phyloP scores from a whole-genome alignment of 2,797 vertebrate genomes.

The Coracias cyanogaster region DNA sequence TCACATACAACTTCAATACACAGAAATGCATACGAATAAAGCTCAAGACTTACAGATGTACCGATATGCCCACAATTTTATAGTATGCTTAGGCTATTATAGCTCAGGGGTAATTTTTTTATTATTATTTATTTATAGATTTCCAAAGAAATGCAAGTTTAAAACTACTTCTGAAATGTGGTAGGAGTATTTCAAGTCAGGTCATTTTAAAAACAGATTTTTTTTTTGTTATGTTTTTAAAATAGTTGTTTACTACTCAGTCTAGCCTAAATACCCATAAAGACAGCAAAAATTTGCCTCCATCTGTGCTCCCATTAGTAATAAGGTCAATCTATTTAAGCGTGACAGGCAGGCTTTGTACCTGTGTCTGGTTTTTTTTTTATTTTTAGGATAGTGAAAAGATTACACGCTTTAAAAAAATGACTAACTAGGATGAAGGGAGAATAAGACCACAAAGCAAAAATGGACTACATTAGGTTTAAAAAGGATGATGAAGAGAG shows the following conservation, averaged over 20 bases:
- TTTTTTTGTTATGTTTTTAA: not conserved
- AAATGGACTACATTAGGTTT: not conserved
- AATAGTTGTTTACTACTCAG: not conserved
- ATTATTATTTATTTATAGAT: not conserved
- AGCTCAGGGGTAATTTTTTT: not conserved
- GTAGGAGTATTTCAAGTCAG: not conserved
- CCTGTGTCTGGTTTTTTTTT: not conserved
- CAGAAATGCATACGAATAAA: not conserved
- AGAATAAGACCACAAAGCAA: not conserved
- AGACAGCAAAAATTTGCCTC: not conserved
- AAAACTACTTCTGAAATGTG: not conserved
- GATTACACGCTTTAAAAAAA: not conserved
- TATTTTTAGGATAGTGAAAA: not conserved
- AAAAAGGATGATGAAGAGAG: not conserved
- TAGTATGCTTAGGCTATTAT: not conserved
- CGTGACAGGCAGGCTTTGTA: not conserved
- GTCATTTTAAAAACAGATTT: not conserved
- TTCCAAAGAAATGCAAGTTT: not conserved
- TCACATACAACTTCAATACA: not conserved
- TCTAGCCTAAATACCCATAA: not conserved
- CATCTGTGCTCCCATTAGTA: not conserved
- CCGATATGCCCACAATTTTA: not conserved
- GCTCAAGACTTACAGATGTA: slow-evolving; percentile 13
- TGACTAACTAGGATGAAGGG: not conserved
- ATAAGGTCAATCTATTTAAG: not conserved